Evolutionary conservation across 2,888 invertebrate species (phyloP).

Genomic region (Ceramica pisi): DNA sequence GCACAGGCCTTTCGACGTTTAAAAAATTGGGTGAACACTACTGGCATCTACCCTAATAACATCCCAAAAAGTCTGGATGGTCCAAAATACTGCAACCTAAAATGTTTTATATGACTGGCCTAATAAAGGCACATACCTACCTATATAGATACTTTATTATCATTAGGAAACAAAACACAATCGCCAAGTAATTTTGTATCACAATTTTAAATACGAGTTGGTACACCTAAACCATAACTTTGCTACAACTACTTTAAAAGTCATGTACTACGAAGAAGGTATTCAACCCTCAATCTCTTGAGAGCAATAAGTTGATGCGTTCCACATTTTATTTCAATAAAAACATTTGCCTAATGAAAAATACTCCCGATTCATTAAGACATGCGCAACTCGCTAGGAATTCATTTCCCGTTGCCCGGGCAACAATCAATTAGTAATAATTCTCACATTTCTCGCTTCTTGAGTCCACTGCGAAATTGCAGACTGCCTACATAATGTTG

Average conservation of each 20-base stretch:
- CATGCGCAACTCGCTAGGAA: slow-evolving; percentile 34
- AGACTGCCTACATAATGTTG: background rate
- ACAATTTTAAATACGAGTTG: too few relatives aligned
- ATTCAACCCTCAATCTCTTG: slow-evolving; percentile 18
- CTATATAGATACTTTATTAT: too few relatives aligned
- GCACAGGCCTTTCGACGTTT: too few relatives aligned
- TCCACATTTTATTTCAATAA: slow-evolving; percentile 32
- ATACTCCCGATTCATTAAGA: slow-evolving; percentile 30
- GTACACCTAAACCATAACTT: too few relatives aligned
- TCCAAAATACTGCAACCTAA: too few relatives aligned
- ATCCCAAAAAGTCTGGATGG: too few relatives aligned
- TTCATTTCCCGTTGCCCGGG: slow-evolving; percentile 45
- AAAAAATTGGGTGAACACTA: too few relatives aligned
- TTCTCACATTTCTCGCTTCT: slow-evolving; percentile 47
- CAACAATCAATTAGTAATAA: slow-evolving; percentile 61
- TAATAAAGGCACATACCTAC: too few relatives aligned
- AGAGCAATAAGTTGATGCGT: slow-evolving; percentile 9
- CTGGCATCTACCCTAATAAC: too few relatives aligned
- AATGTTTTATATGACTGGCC: too few relatives aligned
- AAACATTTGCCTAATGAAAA: slow-evolving; percentile 46
- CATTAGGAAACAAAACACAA: too few relatives aligned
- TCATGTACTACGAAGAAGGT: background rate
- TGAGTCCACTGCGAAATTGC: slow-evolving; percentile 25
- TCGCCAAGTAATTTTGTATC: too few relatives aligned
- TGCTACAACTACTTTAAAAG: background rate